Evolutionary conservation across 2,113 vertebrate genomes (phyloP).

Genomic region (Brachyhypopomus occidentalis): DNA sequence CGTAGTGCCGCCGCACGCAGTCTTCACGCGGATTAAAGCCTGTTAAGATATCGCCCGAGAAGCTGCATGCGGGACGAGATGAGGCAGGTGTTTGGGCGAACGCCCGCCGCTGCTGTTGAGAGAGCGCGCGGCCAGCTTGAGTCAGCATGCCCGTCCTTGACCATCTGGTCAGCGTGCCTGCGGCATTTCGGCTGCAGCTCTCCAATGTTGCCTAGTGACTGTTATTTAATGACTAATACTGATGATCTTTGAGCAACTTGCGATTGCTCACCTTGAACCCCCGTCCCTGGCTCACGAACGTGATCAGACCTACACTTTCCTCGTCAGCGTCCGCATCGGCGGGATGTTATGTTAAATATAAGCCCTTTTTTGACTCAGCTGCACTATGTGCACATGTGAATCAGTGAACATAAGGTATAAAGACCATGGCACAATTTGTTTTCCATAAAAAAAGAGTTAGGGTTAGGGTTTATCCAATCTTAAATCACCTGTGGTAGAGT

Average conservation of each 20-base stretch:
- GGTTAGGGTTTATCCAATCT: background rate
- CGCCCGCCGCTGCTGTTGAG: background rate
- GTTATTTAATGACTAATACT: conserved; percentile 4
- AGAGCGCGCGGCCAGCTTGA: background rate
- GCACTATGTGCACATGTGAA: too few relatives aligned
- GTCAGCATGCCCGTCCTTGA: background rate
- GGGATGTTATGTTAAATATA: too few relatives aligned
- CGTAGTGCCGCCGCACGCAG: too few relatives aligned
- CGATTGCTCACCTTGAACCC: background rate
- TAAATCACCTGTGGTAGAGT: background rate
- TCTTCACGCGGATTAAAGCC: too few relatives aligned
- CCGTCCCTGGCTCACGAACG: background rate
- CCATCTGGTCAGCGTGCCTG: conserved; percentile 6
- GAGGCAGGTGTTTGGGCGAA: background rate
- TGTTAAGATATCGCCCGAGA: background rate
- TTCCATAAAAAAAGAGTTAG: background rate
- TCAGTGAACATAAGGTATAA: too few relatives aligned
- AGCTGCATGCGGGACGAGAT: background rate
- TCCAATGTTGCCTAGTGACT: background rate
- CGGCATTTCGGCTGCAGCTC: background rate
- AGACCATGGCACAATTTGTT: too few relatives aligned
- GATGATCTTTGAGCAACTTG: background rate
- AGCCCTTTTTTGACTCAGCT: too few relatives aligned
- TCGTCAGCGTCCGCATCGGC: too few relatives aligned
- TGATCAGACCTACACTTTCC: background rate